Evolutionary conservation across 2,113 vertebrate species (phyloP), one percentile per base, ranked within the genome.

Genomic region (Serilophus lunatus): DNA sequence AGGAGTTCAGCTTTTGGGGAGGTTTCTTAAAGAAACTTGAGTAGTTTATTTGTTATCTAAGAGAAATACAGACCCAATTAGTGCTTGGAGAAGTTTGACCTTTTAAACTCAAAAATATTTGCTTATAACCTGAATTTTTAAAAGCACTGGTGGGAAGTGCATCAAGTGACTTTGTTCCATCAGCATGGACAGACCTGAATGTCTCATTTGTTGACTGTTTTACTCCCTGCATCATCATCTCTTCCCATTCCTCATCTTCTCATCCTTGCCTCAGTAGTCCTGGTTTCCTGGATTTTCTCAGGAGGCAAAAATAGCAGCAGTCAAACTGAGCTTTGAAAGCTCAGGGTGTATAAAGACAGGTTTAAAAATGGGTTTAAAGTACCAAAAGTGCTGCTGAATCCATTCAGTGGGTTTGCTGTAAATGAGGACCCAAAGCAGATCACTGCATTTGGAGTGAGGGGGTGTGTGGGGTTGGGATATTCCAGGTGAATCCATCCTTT

Each of bases 351-450:
- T 13, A n/a, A 77, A 85, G 17, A 44, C 14, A 26, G 28, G 54
- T 7, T 13, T 56, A 20, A 56, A 56, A 59, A 8, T 24, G 6
- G 35, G 33, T 44, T 57, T 77, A n/a, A 64, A 84, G 20, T 5
- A 65, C 66, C 66, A 53, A 15, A 80, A 80, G 18, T 31, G 42
- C 66, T 59, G 24, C 66, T 61, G 49, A 36, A 79, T 36, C 9
- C 2, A 1, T 47, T 57, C 17, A 3, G 13, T 19, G 53, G 22
- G 16, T 56, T 61, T n/a, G 1, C 19, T 25, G 0, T 36, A 53
- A 69, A 61, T 36, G 25, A 56, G 20, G 54, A 45, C 49, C 16
- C 36, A 18, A 44, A 64, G 69, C 42, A 38, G 63, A 8, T 26
- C 23, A 0, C 13, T 29, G 33, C 16, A 0, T 54, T 69, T 85